A percentile compares a stretch with the other conserved stretches of the same genome.
phyloP scores from a whole-genome alignment of 2,888 invertebrate species.

The Pantelozetes paolii region DNA sequence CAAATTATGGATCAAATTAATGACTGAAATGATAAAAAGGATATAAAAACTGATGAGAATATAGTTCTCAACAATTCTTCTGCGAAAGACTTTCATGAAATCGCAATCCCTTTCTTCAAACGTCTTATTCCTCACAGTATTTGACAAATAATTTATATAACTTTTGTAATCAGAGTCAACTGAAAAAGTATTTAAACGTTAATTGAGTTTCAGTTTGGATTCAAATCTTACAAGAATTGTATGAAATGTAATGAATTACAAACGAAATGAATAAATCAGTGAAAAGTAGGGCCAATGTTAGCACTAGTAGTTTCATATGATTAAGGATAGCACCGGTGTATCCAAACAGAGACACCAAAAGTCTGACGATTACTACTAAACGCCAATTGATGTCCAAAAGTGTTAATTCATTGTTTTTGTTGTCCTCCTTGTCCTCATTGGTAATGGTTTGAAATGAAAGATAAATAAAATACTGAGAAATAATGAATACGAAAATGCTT shows the following conservation, averaged over 20 bases:
- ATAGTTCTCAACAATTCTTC: slow-evolving; percentile 6
- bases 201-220: not conserved
- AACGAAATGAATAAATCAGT: not conserved
- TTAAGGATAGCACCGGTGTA: not conserved
- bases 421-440: too few species aligned
- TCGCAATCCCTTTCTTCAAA: not conserved
- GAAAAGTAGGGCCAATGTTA: not conserved
- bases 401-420: not conserved
- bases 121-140: not conserved
- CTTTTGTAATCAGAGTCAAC: not conserved
- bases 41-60: slow-evolving; percentile 18
- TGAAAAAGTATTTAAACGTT: not conserved
- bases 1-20: not conserved
- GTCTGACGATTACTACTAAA: not conserved
- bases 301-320: not conserved
- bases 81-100: slow-evolving; percentile 6
- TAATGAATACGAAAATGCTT: too few species aligned
- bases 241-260: not conserved
- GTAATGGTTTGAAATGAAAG: too few species aligned
- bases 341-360: not conserved
- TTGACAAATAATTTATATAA: not conserved
- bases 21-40: not conserved
- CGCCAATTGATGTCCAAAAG: slow-evolving; percentile 7
- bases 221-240: not conserved
- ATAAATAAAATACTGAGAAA: too few species aligned